Base-by-base conservation (phyloP, 2,797 vertebrate genomes). In the Cetoscarus ocellatus region DNA sequence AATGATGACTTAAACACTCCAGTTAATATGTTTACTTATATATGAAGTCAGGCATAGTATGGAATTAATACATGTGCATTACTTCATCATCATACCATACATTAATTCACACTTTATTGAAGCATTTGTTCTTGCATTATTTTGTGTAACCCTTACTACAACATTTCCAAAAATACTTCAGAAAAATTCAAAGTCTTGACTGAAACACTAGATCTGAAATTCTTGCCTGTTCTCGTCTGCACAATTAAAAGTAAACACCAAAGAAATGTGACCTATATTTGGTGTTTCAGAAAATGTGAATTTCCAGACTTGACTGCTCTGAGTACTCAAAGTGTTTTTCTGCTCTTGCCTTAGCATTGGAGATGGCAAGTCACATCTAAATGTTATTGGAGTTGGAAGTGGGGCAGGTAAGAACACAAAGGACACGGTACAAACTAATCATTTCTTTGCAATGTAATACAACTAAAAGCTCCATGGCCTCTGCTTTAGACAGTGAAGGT, bases 361-460 rank as follows among this genome's bases (percentile, higher is more conserved):
- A 82, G 75, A 92, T 0, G 93, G 89, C 79, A 97, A 96, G 80
- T 67, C 93, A 73, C 75, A 91, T 88, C 91, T 98, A 74, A 95
- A 96, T 80, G 88, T 98, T 75, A 93, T 98, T 18, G 97, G 97
- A 3, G 85, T 98, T 63, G 97, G 97, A 50, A 95, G 96, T 74
- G 97, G 97, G 78, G 90, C 95, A 88, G 97, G 97, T 98, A 93
- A 82, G 94, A 80, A 45, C 15, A 17, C 43, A 35, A 12, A 13
- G 34, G 38, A 66, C 50, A 38, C 14, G 44, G 62, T 43, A 54
- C 48, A 70, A 73, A 65, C 56, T 68, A 57, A 15, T 19, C 38
- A 51, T 48, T 10, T 60, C 9, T 10, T 67, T 50, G 54, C 38
- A 44, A 0, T 63, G 72, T 49, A 50, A 62, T 64, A 38, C 52